Conservation (phyloP, 1,140 invertebrate genomes). For the Brachionus sp. region DNA sequence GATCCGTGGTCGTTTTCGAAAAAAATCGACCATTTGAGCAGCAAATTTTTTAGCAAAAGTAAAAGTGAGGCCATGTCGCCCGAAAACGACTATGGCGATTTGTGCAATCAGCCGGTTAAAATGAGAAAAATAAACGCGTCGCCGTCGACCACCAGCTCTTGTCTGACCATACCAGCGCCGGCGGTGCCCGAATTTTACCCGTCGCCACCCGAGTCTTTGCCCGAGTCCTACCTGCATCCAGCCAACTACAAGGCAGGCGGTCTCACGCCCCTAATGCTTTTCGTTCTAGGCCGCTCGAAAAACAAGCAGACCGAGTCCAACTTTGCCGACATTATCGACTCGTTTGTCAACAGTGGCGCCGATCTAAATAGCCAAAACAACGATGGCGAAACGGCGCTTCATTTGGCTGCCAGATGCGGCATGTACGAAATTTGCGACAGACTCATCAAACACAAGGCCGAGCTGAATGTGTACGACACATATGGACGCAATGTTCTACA, state of each 20-base stretch:
- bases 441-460: background rate
- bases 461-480: background rate
- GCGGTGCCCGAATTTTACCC: constrained; percentile 2
- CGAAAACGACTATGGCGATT: constrained; percentile 27
- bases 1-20: background rate
- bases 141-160: background rate
- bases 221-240: background rate
- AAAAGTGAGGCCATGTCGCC: background rate
- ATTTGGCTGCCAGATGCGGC: constrained; percentile 56
- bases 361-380: constrained; percentile 79
- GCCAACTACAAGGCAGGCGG: constrained; percentile 17
- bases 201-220: constrained; percentile 33
- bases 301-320: background rate
- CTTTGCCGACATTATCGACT: constrained; percentile 25
- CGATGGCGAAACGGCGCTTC: constrained; percentile 65
- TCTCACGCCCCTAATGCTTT: constrained; percentile 27
- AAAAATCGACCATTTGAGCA: background rate
- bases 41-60: background rate
- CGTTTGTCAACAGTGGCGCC: constrained; percentile 74
- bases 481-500: constrained; percentile 33
- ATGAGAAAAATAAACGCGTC: background rate
- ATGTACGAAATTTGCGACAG: constrained; percentile 19
- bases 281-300: background rate
- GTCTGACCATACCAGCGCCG: background rate
- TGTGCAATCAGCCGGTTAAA: background rate